Percentiles rank a stretch among this genome's conserved stretches.
These are phyloP conservation scores for Cottoperca gobio DNA, from an alignment of 2,797 vertebrate genomes.

Conservation along the genomic window DNA sequence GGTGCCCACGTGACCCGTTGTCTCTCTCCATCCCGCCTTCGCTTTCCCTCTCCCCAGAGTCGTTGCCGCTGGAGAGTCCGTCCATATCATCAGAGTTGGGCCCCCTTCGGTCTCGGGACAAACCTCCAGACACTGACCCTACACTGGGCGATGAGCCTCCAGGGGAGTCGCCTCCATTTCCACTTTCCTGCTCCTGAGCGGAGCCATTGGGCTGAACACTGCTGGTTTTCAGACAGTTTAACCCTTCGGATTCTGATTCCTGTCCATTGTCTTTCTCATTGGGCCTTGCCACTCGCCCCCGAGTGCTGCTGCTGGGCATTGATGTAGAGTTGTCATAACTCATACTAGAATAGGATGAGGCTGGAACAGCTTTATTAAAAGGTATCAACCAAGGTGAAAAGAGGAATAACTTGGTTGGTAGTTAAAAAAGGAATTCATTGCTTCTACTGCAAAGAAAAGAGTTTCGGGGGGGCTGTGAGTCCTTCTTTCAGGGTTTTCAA, in stretches of 20 bases:
- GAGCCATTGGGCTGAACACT: slow-evolving; percentile 39
- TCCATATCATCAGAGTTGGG: slow-evolving; percentile 88
- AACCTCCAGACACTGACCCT: slow-evolving; percentile 64
- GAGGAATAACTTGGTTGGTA: neutral
- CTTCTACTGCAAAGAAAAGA: slow-evolving; percentile 9
- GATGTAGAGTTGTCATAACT: slow-evolving; percentile 86
- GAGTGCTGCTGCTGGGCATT: slow-evolving; percentile 75
- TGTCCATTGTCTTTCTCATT: slow-evolving; percentile 70
- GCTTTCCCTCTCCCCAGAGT: slow-evolving; percentile 88
- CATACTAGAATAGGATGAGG: slow-evolving; percentile 80
- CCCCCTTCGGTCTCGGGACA: slow-evolving; percentile 65
- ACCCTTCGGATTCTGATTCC: slow-evolving; percentile 48
- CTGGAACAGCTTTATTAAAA: slow-evolving; percentile 50
- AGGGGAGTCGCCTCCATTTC: slow-evolving; percentile 55
- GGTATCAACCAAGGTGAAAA: slow-evolving; percentile 29
- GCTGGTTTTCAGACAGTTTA: slow-evolving; percentile 47
- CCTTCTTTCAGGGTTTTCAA: slow-evolving; percentile 10
- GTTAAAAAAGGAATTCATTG: slow-evolving; percentile 60
- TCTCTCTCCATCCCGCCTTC: slow-evolving; percentile 78
- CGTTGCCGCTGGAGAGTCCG: slow-evolving; percentile 90
- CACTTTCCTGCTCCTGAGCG: slow-evolving; percentile 58
- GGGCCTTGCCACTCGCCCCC: slow-evolving; percentile 73
- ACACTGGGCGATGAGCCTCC: slow-evolving; percentile 67
- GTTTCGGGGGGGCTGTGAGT: neutral
- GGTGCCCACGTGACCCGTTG: slow-evolving; percentile 74